Evolutionary conservation across 1,140 invertebrate genomes (phyloP), one percentile per base, ranked within the genome.

Genomic region (Harlomillsia oculata): DNA sequence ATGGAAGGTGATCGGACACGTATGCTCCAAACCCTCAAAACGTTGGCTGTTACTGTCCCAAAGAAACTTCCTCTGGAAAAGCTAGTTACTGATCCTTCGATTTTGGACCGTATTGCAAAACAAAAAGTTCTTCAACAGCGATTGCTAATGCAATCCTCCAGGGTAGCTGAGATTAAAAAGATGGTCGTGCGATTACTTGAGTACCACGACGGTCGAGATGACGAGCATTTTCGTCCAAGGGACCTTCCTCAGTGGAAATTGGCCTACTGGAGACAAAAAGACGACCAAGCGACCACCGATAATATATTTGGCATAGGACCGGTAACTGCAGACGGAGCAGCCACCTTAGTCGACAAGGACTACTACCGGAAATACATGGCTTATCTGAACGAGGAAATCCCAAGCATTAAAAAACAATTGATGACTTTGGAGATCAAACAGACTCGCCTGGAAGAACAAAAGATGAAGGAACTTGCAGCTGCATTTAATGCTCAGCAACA

Each of bases 341-440:
- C 16, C 9, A 53, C 29, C 37, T n/a, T 53, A n/a, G 53, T 44
- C 0, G 46, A 57, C 9, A 20, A 29, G 11, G 41, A 52, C 13
- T 58, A 62, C 26, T 62, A 62, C 52, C 48, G 58, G 41, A 34
- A 62, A 43, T 62, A 62, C 40, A 46, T 62, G 2, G 30, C 44
- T 21, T 54, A 53, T 40, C 43, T 62, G 9, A 29, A 45, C 13
- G 44, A 57, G 14, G 56, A 53, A 36, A 57, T 62, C n/a, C 60
- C 60, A 2, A 39, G 23, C 14, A 5, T 62, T 16, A 53, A 55
- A 18, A 13, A 37, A 1, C 43, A 62, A 39, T 41, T 62, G 5
- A 29, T 40, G 14, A 16, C 23, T 4, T 23, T 62, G 44, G 55
- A 62, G 25, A 29, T 25, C 34, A 62, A 54, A 28, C 51, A 62